These are phyloP conservation scores for Acestrorhynchus altus DNA, from an alignment of 2,797 vertebrate species.

Conservation along the genomic window DNA sequence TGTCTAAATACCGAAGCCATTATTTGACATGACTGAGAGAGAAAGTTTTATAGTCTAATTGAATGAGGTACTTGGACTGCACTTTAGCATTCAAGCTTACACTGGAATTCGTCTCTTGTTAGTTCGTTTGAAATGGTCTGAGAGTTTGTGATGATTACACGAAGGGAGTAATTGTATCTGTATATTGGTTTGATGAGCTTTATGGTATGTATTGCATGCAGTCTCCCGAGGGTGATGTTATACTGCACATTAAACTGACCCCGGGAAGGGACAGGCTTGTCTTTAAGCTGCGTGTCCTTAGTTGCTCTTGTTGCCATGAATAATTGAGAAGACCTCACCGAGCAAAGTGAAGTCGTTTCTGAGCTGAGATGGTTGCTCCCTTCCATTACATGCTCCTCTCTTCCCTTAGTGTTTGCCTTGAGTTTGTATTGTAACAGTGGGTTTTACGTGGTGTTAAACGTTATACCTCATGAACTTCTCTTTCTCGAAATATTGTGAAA, in stretches of 20 bases:
- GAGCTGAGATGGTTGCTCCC: slow-evolving; percentile 2
- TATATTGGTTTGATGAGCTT: background rate
- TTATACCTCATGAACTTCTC: no score
- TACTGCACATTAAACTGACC: background rate
- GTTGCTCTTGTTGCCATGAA: slow-evolving; percentile 25
- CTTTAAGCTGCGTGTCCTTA: background rate
- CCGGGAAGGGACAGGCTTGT: background rate
- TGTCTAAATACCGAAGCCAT: no score
- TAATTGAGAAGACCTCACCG: slow-evolving; percentile 33
- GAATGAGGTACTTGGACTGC: background rate
- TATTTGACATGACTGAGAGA: no score
- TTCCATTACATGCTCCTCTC: no score
- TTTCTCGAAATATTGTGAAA: no score
- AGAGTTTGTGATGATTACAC: no score
- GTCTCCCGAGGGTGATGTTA: background rate
- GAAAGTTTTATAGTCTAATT: no score
- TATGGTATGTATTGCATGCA: background rate
- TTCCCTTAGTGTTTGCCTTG: background rate
- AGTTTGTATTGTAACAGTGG: background rate
- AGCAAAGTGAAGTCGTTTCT: slow-evolving; percentile 9
- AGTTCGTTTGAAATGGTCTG: no score
- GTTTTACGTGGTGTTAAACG: no score
- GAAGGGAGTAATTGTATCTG: no score
- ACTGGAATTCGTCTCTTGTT: no score
- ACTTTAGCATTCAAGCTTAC: background rate